These are phyloP conservation scores for Atherinomorus stipes DNA, from an alignment of 2,113 vertebrate genomes.

Conservation along the genomic window DNA sequence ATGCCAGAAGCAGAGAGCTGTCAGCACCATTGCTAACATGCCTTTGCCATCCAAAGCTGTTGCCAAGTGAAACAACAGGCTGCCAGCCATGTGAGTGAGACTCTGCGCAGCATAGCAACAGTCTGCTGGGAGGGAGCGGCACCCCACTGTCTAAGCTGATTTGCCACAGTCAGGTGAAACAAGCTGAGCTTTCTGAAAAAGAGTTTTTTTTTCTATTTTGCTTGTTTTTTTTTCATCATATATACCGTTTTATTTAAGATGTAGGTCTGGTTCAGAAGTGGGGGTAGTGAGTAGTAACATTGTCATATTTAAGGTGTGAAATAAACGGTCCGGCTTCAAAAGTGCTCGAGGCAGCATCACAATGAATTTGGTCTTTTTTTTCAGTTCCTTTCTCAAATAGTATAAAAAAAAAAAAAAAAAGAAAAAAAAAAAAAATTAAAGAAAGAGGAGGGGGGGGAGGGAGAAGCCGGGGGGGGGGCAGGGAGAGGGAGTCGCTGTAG, in stretches of 20 bases:
- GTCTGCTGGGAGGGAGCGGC: slow-evolving; percentile 35
- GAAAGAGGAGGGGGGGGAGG: no score
- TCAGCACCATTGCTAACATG: slow-evolving; percentile 44
- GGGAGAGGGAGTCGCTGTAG: no score
- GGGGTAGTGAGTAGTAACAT: neutral
- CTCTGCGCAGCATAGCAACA: slow-evolving; percentile 62
- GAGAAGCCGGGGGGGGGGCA: no score
- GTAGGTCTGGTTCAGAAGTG: neutral
- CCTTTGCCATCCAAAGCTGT: slow-evolving; percentile 40
- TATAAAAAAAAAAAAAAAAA: no score
- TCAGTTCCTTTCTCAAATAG: no score
- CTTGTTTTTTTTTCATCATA: neutral
- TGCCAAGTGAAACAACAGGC: slow-evolving; percentile 60
- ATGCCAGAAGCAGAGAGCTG: slow-evolving; percentile 42
- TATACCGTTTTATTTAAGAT: neutral
- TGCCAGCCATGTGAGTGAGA: slow-evolving; percentile 48
- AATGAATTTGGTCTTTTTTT: no score
- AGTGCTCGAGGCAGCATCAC: no score
- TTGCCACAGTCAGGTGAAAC: slow-evolving; percentile 70
- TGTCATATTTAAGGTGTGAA: no score
- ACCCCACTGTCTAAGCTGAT: slow-evolving; percentile 58
- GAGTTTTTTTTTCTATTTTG: slow-evolving; percentile 13
- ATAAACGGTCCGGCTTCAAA: no score
- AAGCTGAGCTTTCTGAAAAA: slow-evolving; percentile 24
- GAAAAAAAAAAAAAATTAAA: no score